Evolutionary conservation across 1,140 invertebrate species (phyloP).

Genomic region (Drosophila subobscura): DNA sequence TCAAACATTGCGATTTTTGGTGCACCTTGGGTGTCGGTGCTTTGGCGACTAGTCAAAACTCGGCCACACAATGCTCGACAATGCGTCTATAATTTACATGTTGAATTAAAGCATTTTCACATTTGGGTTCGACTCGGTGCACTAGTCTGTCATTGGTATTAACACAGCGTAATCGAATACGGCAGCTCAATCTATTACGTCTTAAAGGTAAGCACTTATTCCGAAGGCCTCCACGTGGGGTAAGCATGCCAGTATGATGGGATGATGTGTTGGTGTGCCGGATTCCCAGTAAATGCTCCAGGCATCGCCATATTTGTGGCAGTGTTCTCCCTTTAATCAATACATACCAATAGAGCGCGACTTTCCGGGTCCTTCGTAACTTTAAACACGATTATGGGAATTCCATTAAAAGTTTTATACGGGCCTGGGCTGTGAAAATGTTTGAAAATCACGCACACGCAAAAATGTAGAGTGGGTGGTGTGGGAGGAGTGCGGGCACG

Average conservation of each 20-base stretch:
- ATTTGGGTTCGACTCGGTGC: too few species aligned
- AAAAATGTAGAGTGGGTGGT: background rate
- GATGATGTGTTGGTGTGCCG: background rate
- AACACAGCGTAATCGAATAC: too few species aligned
- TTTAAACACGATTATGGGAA: conserved; percentile 69
- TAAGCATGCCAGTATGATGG: too few species aligned
- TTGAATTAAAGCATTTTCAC: too few species aligned
- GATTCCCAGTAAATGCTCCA: background rate
- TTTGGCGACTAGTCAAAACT: conserved; percentile 6
- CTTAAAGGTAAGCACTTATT: too few species aligned
- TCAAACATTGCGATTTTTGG: conserved; percentile 29
- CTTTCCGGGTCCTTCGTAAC: conserved; percentile 15
- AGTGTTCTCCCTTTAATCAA: conserved; percentile 12
- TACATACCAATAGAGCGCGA: conserved; percentile 16
- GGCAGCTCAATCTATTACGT: too few species aligned
- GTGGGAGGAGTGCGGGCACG: background rate
- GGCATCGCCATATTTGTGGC: too few species aligned
- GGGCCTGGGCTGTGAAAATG: conserved; percentile 46
- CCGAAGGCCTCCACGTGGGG: too few species aligned
- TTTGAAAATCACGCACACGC: conserved; percentile 64
- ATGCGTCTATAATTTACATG: too few species aligned
- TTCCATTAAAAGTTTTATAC: conserved; percentile 71
- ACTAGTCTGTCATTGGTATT: too few species aligned
- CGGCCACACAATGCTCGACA: too few species aligned
- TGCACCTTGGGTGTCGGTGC: conserved; percentile 1